These are phyloP conservation scores for Scaptomyza graminum DNA, from an alignment of 1,140 invertebrate species.

Conservation along the genomic window DNA sequence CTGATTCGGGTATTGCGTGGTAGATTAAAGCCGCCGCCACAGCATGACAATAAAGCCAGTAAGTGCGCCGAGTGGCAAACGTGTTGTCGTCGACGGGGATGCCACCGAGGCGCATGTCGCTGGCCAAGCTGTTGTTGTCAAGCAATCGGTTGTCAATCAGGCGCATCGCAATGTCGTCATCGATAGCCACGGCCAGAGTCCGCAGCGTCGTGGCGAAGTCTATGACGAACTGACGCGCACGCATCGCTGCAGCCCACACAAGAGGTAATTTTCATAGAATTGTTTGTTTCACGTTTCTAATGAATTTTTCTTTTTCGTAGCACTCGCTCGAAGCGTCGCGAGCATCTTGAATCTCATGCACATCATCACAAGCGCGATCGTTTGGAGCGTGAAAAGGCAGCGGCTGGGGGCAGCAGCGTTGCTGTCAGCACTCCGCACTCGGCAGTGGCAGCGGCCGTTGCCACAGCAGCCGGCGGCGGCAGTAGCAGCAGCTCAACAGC, in stretches of 20 bases:
- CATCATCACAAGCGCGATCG: slow-evolving; percentile 77
- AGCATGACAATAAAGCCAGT: slow-evolving; percentile 79
- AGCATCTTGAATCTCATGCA: slow-evolving; percentile 66
- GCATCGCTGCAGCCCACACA: slow-evolving; percentile 81
- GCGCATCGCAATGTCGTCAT: slow-evolving; percentile 70
- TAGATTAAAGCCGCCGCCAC: slow-evolving; percentile 12
- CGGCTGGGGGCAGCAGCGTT: slow-evolving; percentile 38
- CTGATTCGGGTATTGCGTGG: slow-evolving; percentile 21
- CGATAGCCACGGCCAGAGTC: slow-evolving; percentile 73
- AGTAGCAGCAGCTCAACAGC: slow-evolving; percentile 48
- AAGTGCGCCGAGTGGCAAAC: slow-evolving; percentile 69
- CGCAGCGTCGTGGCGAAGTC: slow-evolving; percentile 76
- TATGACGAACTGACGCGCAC: slow-evolving; percentile 76
- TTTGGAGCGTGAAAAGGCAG: slow-evolving; percentile 59
- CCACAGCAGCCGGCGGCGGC: slow-evolving; percentile 29
- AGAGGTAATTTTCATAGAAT: slow-evolving; percentile 55
- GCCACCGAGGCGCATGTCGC: slow-evolving; percentile 61
- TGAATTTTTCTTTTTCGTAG: slow-evolving; percentile 31
- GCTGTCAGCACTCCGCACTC: slow-evolving; percentile 59
- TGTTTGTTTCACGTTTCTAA: neutral
- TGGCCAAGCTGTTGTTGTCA: slow-evolving; percentile 63
- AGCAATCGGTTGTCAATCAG: slow-evolving; percentile 71
- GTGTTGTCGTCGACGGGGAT: slow-evolving; percentile 64
- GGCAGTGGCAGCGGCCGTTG: slow-evolving; percentile 8
- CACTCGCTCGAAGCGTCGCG: slow-evolving; percentile 74